Conservation (phyloP, 2,113 vertebrate species). For the Chamaea fasciata region DNA sequence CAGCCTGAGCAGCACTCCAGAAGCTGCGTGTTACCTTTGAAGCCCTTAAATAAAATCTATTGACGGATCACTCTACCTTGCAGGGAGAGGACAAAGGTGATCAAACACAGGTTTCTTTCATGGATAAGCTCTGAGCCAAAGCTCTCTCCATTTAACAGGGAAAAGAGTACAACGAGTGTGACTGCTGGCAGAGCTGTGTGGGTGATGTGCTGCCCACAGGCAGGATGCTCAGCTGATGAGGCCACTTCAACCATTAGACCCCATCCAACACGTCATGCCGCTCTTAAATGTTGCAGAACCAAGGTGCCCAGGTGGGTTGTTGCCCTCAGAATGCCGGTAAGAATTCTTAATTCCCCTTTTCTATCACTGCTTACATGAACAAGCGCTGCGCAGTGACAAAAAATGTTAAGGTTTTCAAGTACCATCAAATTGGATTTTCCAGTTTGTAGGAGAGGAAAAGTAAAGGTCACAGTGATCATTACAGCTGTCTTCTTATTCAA, state of each 20-base stretch:
- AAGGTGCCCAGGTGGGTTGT: background rate
- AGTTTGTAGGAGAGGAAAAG: background rate
- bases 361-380: background rate
- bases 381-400: background rate
- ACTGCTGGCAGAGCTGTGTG: background rate
- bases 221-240: background rate
- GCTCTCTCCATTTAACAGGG: background rate
- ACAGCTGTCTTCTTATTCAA: conserved; percentile 2
- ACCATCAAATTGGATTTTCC: background rate
- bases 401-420: background rate
- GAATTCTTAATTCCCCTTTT: background rate
- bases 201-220: background rate
- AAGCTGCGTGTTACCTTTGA: background rate
- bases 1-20: background rate
- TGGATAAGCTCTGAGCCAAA: background rate
- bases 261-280: background rate
- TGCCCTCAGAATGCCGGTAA: background rate
- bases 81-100: background rate
- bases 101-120: background rate
- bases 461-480: background rate
- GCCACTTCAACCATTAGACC: background rate
- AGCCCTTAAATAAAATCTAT: background rate
- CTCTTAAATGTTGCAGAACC: background rate
- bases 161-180: background rate
- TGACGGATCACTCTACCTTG: background rate